Conservation (phyloP, 2,113 vertebrate genomes). For the Peromyscus leucopus region DNA sequence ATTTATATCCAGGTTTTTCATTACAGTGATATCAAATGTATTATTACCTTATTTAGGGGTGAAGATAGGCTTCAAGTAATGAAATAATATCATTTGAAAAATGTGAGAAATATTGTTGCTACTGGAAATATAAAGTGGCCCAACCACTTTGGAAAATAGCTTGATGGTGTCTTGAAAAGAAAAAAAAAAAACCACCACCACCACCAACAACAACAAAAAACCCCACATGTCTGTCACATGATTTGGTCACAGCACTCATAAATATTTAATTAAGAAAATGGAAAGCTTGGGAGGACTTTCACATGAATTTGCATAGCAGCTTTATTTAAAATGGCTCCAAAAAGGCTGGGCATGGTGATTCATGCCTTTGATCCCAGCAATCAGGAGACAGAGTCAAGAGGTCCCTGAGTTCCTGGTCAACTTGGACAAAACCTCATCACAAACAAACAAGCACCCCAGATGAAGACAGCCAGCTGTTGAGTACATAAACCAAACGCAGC, state of each 20-base stretch:
- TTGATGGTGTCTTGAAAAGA: slow-evolving; percentile 7
- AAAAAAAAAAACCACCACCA: neutral
- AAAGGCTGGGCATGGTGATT: neutral
- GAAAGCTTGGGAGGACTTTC: neutral
- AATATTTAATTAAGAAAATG: slow-evolving; percentile 14
- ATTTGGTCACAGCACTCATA: neutral
- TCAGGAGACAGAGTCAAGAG: neutral
- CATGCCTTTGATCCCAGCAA: neutral
- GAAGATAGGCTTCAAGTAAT: neutral
- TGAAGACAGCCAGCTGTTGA: neutral
- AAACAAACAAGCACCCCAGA: neutral
- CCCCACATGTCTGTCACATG: neutral
- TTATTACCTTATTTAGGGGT: slow-evolving; percentile 5
- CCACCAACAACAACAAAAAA: neutral
- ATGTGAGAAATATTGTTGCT: neutral
- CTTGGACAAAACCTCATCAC: neutral
- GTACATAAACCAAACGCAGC: neutral
- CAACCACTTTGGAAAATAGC: neutral
- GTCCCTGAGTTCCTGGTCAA: neutral
- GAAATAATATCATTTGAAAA: slow-evolving; percentile 37
- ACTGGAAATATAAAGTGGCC: neutral
- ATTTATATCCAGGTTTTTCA: slow-evolving; percentile 11
- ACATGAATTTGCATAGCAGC: neutral
- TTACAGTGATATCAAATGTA: neutral
- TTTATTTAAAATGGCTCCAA: slow-evolving; percentile 25